Evolutionary conservation across 53 echinoderm and acorn worm genomes (phyloP), one percentile per base, ranked within the genome.

Genomic region (Glandiceps talaboti): DNA sequence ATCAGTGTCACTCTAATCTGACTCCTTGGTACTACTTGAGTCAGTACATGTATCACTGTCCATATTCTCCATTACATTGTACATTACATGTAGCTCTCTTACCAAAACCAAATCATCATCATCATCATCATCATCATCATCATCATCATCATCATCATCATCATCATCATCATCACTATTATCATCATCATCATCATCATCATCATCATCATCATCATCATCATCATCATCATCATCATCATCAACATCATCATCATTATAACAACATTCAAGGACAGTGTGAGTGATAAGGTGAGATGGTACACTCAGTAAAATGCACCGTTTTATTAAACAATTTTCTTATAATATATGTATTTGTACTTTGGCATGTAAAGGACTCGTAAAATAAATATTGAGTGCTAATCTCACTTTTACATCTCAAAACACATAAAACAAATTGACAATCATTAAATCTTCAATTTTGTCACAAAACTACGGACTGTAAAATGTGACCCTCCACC

Each of bases 41-140:
- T 45, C 64, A 20, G 6, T 45, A 45, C 64, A 45, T n/a, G n/a
- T n/a, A 45, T 45, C 6, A 45, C 20, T 45, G 64, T 45, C 64
- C 6, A 12, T 20, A 73, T 80, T 1, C 28, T 72, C 27, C 30
- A n/a, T 1, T n/a, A 33, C 27, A 26, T 73, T 30, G 73, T 80
- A 1, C 45, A 33, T 29, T 1, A 72, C 14, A 80, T 30, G 28
- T 73, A 73, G 30, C 1, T n/a, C 64, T 80, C n/a, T 31, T 26
- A 72, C 10, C 33, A 29, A 25, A 1, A 10, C 1, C 80, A 64
- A 33, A 76, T 82, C 82, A 82, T 76, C 76, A 76, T 76, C 76
- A 82, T 82, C 32, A 82, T 82, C 82, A 82, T 33, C 82, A 82
- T 76, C 82, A 82, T 76, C 33, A 82, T 82, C 76, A 33, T 82